These are phyloP conservation scores for Scomberomorus guttatus DNA, from an alignment of 2,797 vertebrate species.

Conservation along the genomic window DNA sequence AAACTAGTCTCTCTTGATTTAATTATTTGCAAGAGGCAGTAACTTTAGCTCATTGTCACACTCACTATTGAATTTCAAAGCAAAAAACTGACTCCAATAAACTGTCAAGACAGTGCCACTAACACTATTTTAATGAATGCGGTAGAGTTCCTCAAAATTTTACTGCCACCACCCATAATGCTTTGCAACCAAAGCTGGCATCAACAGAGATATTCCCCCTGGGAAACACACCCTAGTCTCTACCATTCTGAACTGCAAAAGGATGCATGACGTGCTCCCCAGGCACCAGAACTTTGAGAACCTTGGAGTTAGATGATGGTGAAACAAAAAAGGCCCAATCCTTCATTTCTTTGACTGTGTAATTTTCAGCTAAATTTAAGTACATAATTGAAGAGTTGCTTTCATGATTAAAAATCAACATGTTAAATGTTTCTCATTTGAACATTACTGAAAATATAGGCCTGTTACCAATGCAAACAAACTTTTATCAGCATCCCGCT, in stretches of 20 bases:
- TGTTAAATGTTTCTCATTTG: conserved; percentile 19
- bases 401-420: conserved; percentile 37
- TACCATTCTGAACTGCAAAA: conserved; percentile 10
- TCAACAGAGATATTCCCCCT: conserved; percentile 8
- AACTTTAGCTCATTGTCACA: conserved; percentile 4
- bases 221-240: conserved; percentile 2
- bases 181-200: conserved; percentile 9
- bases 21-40: not conserved
- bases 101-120: not conserved
- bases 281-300: conserved; percentile 36
- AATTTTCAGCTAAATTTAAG: conserved; percentile 57
- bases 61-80: conserved; percentile 27
- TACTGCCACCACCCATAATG: conserved; percentile 17
- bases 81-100: not conserved
- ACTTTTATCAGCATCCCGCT: not conserved
- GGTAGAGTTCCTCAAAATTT: conserved; percentile 1
- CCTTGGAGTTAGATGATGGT: conserved; percentile 18
- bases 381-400: conserved; percentile 55
- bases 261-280: not conserved
- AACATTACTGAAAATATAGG: not conserved
- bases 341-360: conserved; percentile 40
- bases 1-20: not conserved
- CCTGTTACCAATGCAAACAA: not conserved
- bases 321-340: conserved; percentile 34
- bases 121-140: not conserved